Evolutionary conservation across 1,140 invertebrate genomes (phyloP).

Genomic region (Calliphora vicina): DNA sequence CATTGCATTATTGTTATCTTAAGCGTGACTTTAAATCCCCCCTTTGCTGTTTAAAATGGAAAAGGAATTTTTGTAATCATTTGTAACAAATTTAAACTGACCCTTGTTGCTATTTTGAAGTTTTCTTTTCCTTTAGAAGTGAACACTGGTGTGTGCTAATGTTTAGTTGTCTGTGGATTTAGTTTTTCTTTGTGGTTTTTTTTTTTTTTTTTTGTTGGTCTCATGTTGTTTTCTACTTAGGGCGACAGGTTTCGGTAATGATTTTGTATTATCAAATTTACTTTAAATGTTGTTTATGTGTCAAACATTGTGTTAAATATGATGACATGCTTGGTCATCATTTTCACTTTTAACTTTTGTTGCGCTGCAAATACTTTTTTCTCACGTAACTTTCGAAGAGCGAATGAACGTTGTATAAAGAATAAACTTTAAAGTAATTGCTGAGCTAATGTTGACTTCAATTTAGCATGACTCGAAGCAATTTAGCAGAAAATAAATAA

Average conservation of each 20-base stretch:
- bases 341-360: slow-evolving; percentile 24
- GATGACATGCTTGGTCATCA: slow-evolving; percentile 31
- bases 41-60: neutral
- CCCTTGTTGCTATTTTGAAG: neutral
- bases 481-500: slow-evolving; percentile 18
- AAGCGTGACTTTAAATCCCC: slow-evolving; percentile 18
- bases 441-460: slow-evolving; percentile 7
- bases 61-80: neutral
- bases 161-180: neutral
- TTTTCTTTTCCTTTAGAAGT: neutral
- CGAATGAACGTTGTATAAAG: neutral
- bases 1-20: slow-evolving; percentile 30
- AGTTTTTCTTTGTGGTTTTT: neutral
- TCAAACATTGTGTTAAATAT: slow-evolving; percentile 27
- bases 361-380: neutral
- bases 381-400: neutral
- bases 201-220: neutral
- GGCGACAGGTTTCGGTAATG: slow-evolving; percentile 3
- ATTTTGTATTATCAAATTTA: slow-evolving; percentile 26
- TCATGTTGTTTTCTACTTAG: neutral
- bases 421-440: neutral
- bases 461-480: slow-evolving; percentile 17
- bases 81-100: neutral
- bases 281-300: slow-evolving; percentile 19
- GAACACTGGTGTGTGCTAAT: neutral